Evolutionary conservation across 2,888 invertebrate species (phyloP).

Genomic region (Parasteatoda lunata): DNA sequence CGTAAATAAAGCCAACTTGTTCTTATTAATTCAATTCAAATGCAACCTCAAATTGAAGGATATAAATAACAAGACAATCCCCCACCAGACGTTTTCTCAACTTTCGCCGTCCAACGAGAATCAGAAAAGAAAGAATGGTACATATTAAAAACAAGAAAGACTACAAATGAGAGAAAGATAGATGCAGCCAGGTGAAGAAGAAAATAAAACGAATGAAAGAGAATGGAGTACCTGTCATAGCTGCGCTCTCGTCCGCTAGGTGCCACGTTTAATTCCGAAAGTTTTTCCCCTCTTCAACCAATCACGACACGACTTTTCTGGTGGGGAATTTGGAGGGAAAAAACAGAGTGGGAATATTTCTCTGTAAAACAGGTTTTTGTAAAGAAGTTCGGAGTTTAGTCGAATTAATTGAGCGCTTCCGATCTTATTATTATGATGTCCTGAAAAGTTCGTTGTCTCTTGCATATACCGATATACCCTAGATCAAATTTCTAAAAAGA

Average conservation of each 20-base stretch:
- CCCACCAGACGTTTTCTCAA: background rate
- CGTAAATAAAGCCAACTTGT: too few relatives aligned
- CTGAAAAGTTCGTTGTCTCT: background rate
- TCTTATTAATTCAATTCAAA: too few relatives aligned
- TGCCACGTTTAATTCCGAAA: constrained; percentile 56
- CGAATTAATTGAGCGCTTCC: background rate
- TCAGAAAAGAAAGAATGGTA: background rate
- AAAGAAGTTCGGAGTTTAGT: background rate
- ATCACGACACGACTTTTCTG: constrained; percentile 6
- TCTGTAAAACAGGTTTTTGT: constrained; percentile 2
- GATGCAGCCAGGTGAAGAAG: constrained; percentile 1
- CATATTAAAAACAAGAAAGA: background rate
- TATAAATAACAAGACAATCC: background rate
- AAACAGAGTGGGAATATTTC: background rate
- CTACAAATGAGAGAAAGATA: background rate
- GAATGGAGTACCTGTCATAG: constrained; percentile 8
- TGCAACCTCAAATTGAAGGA: too few relatives aligned
- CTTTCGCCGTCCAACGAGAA: background rate
- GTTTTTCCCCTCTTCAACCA: constrained; percentile 1
- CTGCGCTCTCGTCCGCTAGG: constrained; percentile 25
- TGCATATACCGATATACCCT: background rate
- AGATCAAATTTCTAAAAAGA: too few relatives aligned
- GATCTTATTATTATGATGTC: background rate
- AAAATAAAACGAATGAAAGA: background rate
- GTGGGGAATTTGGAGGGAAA: background rate